Percentiles rank a stretch among this genome's conserved stretches.
Conservation (phyloP, 2,888 invertebrate species). For the Cabera pusaria region DNA sequence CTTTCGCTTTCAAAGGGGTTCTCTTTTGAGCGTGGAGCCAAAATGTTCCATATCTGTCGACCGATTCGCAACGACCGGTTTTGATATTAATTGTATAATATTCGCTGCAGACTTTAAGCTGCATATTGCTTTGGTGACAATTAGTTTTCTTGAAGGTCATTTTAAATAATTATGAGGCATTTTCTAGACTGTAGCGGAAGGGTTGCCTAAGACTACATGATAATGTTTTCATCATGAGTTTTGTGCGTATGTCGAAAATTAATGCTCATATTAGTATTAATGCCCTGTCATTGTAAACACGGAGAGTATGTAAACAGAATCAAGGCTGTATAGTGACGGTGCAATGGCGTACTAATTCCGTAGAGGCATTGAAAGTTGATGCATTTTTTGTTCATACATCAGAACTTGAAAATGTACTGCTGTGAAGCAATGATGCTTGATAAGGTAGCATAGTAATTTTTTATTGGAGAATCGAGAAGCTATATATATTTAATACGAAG, state of each 20-base stretch:
- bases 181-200: constrained; percentile 3
- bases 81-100: constrained; percentile 38
- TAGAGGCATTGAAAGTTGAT: no score
- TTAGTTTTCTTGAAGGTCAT: constrained; percentile 18
- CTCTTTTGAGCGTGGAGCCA: constrained; percentile 49
- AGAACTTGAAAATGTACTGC: no score
- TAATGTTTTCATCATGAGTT: constrained; percentile 2
- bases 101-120: constrained; percentile 36
- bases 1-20: constrained; percentile 81
- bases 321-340: constrained; percentile 13
- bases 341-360: constrained; percentile 8
- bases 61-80: constrained; percentile 50
- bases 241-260: constrained; percentile 7
- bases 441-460: no score
- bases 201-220: constrained; percentile 3
- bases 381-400: no score
- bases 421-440: no score
- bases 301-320: constrained; percentile 14
- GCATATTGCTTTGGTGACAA: constrained; percentile 21
- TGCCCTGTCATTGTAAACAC: constrained; percentile 13
- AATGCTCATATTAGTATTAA: no score
- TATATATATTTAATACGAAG: no score
- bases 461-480: no score
- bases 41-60: constrained; percentile 68
- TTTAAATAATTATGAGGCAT: constrained; percentile 1